A percentile compares a stretch with the other conserved stretches of the same genome.
Conservation (phyloP, 2,797 vertebrate species). For the Lacerta agilis region DNA sequence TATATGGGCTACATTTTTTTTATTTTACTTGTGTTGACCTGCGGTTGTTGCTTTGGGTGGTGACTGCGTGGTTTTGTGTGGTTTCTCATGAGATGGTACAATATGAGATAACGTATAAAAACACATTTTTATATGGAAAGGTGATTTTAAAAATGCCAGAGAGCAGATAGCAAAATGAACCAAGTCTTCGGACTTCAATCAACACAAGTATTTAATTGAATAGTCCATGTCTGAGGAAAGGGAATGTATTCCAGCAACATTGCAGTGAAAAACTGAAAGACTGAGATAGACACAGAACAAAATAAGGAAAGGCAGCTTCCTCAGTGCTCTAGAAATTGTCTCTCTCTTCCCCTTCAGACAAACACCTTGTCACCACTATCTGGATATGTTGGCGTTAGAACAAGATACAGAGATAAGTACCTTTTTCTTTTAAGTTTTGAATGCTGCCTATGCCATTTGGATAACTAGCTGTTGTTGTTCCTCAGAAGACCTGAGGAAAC, state of each 20-base stretch:
- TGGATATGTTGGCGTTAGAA: not conserved
- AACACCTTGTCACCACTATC: not conserved
- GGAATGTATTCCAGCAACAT: not conserved
- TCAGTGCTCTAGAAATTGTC: not conserved
- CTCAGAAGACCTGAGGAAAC: not conserved
- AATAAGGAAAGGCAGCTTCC: not conserved
- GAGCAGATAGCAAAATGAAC: slow-evolving; percentile 3
- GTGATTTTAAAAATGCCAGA: not conserved
- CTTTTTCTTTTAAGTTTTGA: not conserved
- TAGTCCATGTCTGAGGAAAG: not conserved
- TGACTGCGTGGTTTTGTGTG: not conserved
- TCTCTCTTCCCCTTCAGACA: not conserved
- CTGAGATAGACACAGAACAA: not conserved
- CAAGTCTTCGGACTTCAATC: not conserved
- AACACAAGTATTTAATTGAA: slow-evolving; percentile 17
- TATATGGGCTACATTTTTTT: not conserved
- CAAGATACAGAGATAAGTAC: not conserved
- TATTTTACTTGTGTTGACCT: not conserved
- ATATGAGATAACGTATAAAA: not conserved
- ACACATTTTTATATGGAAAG: not conserved
- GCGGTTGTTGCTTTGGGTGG: not conserved
- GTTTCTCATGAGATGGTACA: not conserved
- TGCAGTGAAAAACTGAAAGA: slow-evolving; percentile 27
- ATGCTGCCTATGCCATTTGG: not conserved
- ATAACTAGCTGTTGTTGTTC: not conserved